These are phyloP conservation scores for Rhagonycha fulva DNA, from an alignment of 2,888 invertebrate genomes.

Conservation along the genomic window DNA sequence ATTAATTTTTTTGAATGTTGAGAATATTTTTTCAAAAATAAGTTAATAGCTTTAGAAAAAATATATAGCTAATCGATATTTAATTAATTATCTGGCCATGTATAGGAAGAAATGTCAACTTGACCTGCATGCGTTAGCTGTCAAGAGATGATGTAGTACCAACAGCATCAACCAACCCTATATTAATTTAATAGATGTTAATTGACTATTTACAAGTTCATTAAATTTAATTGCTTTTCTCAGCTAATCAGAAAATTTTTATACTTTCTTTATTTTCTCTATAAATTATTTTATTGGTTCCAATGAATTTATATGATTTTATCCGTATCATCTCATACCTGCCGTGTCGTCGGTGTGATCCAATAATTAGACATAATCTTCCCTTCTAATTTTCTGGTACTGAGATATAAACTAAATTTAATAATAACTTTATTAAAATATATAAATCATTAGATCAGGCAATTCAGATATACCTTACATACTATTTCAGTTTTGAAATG, in stretches of 20 bases:
- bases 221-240: not conserved
- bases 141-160: constrained; percentile 18
- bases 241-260: not conserved
- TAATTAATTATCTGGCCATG: not conserved
- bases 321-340: too few species aligned
- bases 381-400: not conserved
- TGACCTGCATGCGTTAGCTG: constrained; percentile 19
- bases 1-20: too few species aligned
- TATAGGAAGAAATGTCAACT: constrained; percentile 16
- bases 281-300: too few species aligned
- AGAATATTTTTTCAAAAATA: too few species aligned
- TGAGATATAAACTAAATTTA: not conserved
- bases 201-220: not conserved
- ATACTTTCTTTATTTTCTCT: not conserved
- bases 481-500: too few species aligned
- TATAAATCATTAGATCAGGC: not conserved
- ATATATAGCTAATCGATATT: not conserved
- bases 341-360: too few species aligned
- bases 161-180: constrained; percentile 9
- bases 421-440: not conserved
- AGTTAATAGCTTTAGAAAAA: too few species aligned
- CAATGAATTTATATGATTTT: too few species aligned
- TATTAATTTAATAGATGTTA: not conserved
- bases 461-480: not conserved
- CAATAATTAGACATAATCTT: not conserved